These are phyloP conservation scores for Enteromius viviparus DNA, from an alignment of 2,797 vertebrate genomes.

Conservation along the genomic window DNA sequence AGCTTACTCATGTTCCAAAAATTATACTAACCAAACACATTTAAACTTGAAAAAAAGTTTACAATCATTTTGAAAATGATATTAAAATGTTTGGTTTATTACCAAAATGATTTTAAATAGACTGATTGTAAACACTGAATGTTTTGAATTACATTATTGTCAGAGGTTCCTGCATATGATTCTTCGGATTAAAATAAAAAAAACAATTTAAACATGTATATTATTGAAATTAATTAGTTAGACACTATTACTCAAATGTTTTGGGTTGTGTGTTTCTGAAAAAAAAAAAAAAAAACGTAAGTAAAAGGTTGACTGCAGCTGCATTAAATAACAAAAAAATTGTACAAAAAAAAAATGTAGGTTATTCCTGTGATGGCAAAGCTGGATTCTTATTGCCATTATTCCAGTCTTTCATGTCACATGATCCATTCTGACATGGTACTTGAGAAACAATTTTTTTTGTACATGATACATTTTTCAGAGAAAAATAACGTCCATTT, in stretches of 20 bases:
- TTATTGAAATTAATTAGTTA: background rate
- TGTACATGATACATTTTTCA: background rate
- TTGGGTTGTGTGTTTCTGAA: background rate
- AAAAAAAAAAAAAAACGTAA: too few species aligned
- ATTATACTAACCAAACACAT: background rate
- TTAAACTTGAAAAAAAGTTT: background rate
- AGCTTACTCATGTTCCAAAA: slow-evolving; percentile 49
- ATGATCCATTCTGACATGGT: background rate
- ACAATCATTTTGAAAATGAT: too few species aligned
- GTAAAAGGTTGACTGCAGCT: too few species aligned
- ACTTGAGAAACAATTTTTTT: background rate
- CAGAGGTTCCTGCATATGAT: background rate
- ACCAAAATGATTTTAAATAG: background rate
- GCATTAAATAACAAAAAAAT: background rate
- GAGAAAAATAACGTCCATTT: background rate
- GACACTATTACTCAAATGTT: background rate
- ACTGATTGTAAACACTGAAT: background rate
- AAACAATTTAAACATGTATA: background rate
- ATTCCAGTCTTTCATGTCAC: background rate
- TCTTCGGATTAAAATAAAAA: background rate
- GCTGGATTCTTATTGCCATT: background rate
- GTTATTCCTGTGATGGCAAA: background rate
- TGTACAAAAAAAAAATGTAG: too few species aligned
- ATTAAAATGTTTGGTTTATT: background rate
- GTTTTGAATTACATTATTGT: background rate